Conservation (phyloP, 2,113 vertebrate species). For the Hylia prasina region DNA sequence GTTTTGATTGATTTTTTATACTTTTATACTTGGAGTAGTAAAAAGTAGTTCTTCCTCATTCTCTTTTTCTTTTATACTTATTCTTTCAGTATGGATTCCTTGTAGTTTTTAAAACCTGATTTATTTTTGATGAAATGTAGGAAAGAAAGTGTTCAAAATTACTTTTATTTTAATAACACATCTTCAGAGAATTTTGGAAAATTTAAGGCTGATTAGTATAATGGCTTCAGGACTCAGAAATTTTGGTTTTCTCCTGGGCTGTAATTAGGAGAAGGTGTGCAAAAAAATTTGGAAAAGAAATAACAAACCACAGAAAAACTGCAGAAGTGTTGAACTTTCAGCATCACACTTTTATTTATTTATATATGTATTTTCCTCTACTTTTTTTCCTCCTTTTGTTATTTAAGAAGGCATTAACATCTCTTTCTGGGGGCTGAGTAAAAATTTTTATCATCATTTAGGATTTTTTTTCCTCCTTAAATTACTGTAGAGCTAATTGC, state of each 20-base stretch:
- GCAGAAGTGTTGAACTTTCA: not conserved
- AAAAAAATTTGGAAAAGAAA: not conserved
- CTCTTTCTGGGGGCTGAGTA: not conserved
- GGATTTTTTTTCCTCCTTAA: not conserved
- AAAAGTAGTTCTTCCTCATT: not conserved
- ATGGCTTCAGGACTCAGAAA: not conserved
- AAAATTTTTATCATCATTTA: not conserved
- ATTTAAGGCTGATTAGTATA: not conserved
- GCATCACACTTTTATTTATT: not conserved
- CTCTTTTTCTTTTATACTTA: not conserved
- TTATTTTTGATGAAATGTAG: not conserved
- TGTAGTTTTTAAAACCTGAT: not conserved
- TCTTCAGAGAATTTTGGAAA: not conserved
- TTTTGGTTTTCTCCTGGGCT: not conserved
- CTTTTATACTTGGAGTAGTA: not conserved
- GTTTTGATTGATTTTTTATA: not conserved
- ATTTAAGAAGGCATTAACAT: not conserved
- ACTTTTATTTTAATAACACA: not conserved
- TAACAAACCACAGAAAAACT: not conserved
- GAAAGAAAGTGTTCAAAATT: not conserved
- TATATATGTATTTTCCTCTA: not conserved
- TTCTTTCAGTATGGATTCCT: not conserved
- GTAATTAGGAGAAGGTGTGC: not conserved
- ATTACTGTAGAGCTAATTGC: conserved; percentile 74
- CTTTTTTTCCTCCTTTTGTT: not conserved